Evolutionary conservation across 2,888 invertebrate species (phyloP).

Genomic region (Cantharis rufa): DNA sequence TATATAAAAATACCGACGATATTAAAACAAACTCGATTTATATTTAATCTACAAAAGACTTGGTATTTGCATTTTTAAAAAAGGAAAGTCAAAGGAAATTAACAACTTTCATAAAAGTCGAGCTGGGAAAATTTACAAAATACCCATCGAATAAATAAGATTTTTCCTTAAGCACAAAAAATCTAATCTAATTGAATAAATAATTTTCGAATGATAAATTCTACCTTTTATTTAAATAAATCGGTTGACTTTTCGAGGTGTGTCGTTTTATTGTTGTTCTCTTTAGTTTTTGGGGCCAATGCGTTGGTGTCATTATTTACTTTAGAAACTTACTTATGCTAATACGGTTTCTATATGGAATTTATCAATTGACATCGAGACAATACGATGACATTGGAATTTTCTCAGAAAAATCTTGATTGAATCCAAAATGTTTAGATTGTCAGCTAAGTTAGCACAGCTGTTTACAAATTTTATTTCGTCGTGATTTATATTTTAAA

Average conservation of each 20-base stretch:
- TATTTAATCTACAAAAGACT: neutral
- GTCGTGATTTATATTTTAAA: too few relatives aligned
- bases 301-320: conserved; percentile 14
- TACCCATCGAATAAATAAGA: neutral
- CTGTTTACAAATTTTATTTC: too few relatives aligned
- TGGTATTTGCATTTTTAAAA: neutral
- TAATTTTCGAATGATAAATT: neutral
- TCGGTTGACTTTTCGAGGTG: neutral
- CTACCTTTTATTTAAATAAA: neutral
- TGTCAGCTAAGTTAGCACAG: too few relatives aligned
- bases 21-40: neutral
- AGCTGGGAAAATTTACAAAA: neutral
- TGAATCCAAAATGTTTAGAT: neutral
- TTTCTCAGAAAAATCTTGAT: neutral
- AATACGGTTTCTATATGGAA: neutral
- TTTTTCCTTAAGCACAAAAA: neutral
- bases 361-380: neutral
- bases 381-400: neutral
- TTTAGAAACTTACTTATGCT: neutral
- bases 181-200: neutral
- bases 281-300: neutral
- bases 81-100: neutral
- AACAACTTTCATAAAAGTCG: neutral
- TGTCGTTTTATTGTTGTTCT: neutral
- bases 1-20: neutral